Base-by-base conservation (phyloP, 2,888 invertebrate species). In the Volucella inflata region DNA sequence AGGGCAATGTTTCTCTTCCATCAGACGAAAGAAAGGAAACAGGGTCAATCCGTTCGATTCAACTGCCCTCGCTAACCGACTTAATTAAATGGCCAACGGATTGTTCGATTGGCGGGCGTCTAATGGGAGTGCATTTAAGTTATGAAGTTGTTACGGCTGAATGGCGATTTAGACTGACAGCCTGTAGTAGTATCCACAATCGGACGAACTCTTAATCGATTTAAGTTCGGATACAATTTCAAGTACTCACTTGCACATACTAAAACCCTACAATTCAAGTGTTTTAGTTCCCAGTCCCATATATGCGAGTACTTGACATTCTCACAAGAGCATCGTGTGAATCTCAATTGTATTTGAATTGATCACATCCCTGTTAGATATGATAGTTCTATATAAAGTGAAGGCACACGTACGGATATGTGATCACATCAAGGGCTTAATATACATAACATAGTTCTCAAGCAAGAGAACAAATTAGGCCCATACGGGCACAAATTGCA, bases 401-500 rank as follows among this genome's bases (percentile, higher is more conserved):
- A 30, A 30, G 30, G 30, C 30, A 30, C 30, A 30, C 30, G 30
- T 6, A 30, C 30, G 30, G 30, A 6, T 30, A 30, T 30, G 30
- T 30, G 30, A 50, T 48, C 60, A 30, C 60, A 44, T 72, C 51
- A 62, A 74, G 67, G 74, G 46, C 59, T 51, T 68, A 50, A 57
- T 59, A 57, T 40, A 65, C 59, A 46, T 68, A 50, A 57, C 53
- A 57, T 40, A 65, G 65, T 72, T 72, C 83, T 57, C 62, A 72
- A 57, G 50, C 65, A 12, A 12, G 40, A 55, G 17, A 72, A 79
- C 84, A 80, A 84, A 71, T 84, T 76, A 60, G 48, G 44, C 75
- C 8, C 65, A 79, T 53, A 79, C 70, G 75, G 71, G 65, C 80
- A 60, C 80, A 65, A 60, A 84, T 84, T 84, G 84, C 75, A 84